phyloP scores from a whole-genome alignment of 2,888 invertebrate species.

The Tetanocera ferruginea region DNA sequence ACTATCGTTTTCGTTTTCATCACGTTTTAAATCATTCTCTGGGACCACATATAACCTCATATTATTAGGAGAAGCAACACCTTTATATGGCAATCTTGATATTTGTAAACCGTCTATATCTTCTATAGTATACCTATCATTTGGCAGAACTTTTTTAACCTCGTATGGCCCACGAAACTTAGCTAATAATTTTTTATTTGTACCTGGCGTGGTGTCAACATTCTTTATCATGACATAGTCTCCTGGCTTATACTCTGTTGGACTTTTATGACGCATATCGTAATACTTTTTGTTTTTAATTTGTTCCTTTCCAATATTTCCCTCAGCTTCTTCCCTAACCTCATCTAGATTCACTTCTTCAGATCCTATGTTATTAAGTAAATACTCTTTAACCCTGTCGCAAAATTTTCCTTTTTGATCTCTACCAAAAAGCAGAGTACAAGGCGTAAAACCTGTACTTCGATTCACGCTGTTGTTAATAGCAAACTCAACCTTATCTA shows the following conservation, averaged over 20 bases:
- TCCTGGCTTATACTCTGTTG: neutral
- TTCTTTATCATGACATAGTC: neutral
- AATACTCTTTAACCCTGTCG: conserved; percentile 38
- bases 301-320: neutral
- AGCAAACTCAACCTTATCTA: neutral
- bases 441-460: conserved; percentile 13
- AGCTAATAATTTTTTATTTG: neutral
- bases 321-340: neutral
- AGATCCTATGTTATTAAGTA: too few relatives aligned
- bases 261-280: neutral
- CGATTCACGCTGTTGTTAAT: neutral
- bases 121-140: neutral
- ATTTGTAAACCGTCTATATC: neutral
- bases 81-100: neutral
- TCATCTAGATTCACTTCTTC: conserved; percentile 14
- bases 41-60: too few relatives aligned
- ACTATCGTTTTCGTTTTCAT: too few relatives aligned
- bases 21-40: too few relatives aligned
- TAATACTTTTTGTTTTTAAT: neutral
- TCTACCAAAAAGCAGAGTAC: conserved; percentile 31
- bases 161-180: neutral
- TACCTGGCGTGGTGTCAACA: neutral
- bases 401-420: conserved; percentile 34
- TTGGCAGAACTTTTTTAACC: neutral
- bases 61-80: too few relatives aligned